These are phyloP conservation scores for Tenthredo distinguenda DNA, from an alignment of 2,888 invertebrate genomes.

Conservation along the genomic window DNA sequence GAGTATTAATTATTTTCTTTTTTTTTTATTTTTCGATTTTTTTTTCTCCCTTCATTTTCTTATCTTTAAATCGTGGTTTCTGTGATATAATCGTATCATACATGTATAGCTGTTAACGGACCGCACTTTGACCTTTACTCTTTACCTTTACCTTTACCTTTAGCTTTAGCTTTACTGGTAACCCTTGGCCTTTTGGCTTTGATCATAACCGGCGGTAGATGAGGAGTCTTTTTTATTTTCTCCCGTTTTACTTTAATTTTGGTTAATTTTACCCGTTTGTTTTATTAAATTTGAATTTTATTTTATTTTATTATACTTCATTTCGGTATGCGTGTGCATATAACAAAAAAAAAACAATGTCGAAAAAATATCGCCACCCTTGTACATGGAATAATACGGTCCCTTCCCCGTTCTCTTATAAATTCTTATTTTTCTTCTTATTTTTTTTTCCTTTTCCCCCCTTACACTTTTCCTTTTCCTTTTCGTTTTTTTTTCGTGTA, in stretches of 20 bases:
- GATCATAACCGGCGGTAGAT: background rate
- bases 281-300: background rate
- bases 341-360: too few species aligned
- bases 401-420: background rate
- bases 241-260: background rate
- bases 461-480: background rate
- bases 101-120: background rate
- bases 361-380: too few species aligned
- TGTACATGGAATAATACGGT: too few species aligned
- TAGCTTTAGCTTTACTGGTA: background rate
- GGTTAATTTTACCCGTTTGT: background rate
- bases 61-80: background rate
- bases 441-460: background rate
- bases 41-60: background rate
- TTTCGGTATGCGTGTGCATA: too few species aligned
- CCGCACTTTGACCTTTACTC: slow-evolving; percentile 1
- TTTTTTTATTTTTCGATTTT: background rate
- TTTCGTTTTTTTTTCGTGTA: background rate
- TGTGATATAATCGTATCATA: background rate
- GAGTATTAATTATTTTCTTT: too few species aligned
- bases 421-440: background rate
- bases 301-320: background rate
- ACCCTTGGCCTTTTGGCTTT: background rate
- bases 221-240: background rate
- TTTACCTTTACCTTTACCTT: background rate